These are phyloP conservation scores for Eristalis arbustorum DNA, from an alignment of 2,888 invertebrate genomes.

Conservation along the genomic window DNA sequence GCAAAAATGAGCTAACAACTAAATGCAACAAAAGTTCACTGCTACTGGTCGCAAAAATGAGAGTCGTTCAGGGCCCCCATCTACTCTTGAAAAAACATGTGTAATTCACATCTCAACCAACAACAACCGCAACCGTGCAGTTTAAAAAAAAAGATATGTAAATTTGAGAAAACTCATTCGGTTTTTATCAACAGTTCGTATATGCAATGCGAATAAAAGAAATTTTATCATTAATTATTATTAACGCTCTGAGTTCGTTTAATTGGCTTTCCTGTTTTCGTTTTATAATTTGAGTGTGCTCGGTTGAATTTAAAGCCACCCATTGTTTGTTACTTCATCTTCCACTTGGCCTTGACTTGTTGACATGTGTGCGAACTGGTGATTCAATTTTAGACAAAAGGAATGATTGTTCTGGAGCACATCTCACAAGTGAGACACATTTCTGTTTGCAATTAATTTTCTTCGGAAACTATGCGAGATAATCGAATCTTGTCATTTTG, in stretches of 20 bases:
- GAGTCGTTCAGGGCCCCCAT: too few relatives aligned
- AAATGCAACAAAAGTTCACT: too few relatives aligned
- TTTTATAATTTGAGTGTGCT: background rate
- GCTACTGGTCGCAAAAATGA: too few relatives aligned
- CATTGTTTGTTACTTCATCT: background rate
- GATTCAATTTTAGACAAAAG: background rate
- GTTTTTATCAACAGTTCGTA: background rate
- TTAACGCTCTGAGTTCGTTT: background rate
- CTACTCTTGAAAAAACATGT: too few relatives aligned
- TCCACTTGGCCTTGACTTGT: background rate
- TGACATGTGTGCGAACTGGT: background rate
- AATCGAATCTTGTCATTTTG: too few relatives aligned
- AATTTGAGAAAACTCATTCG: background rate
- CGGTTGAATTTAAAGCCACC: background rate
- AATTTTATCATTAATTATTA: background rate
- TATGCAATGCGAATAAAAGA: background rate
- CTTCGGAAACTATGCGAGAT: too few relatives aligned
- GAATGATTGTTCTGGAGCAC: background rate
- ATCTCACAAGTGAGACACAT: background rate
- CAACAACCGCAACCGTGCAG: background rate
- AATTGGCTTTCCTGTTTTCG: background rate
- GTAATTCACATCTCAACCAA: background rate
- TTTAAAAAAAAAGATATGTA: background rate
- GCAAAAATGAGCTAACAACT: too few relatives aligned
- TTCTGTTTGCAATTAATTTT: too few relatives aligned